Evolutionary conservation across 2,113 vertebrate genomes (phyloP).

Genomic region (Bucco capensis): DNA sequence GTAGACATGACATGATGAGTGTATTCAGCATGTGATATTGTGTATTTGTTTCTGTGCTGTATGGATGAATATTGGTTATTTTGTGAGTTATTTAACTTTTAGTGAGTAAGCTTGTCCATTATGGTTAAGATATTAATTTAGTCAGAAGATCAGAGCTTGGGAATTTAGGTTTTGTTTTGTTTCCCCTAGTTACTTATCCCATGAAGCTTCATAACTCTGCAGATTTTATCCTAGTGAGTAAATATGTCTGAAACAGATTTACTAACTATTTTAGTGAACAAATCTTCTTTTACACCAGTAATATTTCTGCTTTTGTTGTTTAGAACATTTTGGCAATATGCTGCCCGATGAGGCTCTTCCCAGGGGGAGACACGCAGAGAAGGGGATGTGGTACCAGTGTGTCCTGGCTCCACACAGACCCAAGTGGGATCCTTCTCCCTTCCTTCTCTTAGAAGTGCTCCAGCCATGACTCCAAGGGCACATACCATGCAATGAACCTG

Average conservation of each 20-base stretch:
- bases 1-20: neutral
- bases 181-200: neutral
- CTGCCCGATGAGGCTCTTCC: rapidly evolving
- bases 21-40: neutral
- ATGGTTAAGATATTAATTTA: neutral
- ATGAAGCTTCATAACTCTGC: neutral
- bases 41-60: neutral
- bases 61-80: neutral
- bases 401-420: neutral
- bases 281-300: neutral
- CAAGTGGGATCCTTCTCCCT: neutral
- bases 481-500: rapidly evolving
- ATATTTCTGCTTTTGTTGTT: neutral
- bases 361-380: neutral
- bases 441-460: neutral
- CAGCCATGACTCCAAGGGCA: too few relatives aligned
- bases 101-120: neutral
- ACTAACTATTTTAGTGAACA: neutral
- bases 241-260: neutral
- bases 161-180: neutral
- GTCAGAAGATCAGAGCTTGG: neutral
- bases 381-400: rapidly evolving
- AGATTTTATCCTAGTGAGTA: neutral
- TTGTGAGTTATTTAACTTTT: neutral
- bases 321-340: neutral